Evolutionary conservation across 2,797 vertebrate genomes (phyloP), one percentile per base, ranked within the genome.

Genomic region (Tapera naevia): DNA sequence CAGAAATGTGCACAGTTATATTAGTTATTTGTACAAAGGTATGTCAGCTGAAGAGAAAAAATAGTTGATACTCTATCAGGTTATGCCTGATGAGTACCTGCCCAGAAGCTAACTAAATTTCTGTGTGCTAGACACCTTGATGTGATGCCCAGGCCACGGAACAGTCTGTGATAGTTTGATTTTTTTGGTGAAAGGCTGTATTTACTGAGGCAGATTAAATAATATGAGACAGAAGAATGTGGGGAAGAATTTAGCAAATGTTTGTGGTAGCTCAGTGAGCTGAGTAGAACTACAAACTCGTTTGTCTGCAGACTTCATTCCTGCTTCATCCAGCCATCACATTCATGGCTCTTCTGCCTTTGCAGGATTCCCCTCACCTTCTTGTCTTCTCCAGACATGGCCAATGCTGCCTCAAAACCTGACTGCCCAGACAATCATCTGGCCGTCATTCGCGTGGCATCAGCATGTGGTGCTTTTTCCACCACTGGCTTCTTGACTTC

Each of bases 401-500:
- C 16, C 48, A 48, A 10, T 23, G 28, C 28, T 80, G 39, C 46
- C n/a, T 35, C 24, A 57, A 81, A 61, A 65, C 6, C 39, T 61
- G 37, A 16, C 22, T 48, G 24, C 33, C 54, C 19, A 22, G 10
- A 13, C 1, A 0, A 22, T 60, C 21, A 3, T 7, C 0, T 25
- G 39, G 30, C 61, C 3, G 0, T 23, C 1, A 0, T 69, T 65
- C 3, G 0, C 37, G 22, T 3, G 41, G 62, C 51, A 48, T 72
- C 37, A 54, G 18, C 1, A 0, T 32, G 37, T 9, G 78, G 17
- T 9, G 3, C 25, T 27, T 43, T 58, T 80, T 39, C 58, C 72
- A 14, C 25, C 43, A 32, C 24, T 25, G 11, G 21, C 37, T 72
- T 71, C 45, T 64, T 51, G 32, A 45, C 48, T 84, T 70, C n/a